Percentiles rank a stretch among this genome's conserved stretches.
Conservation (phyloP, 2,888 invertebrate genomes). For the Orchesellides sinensis region DNA sequence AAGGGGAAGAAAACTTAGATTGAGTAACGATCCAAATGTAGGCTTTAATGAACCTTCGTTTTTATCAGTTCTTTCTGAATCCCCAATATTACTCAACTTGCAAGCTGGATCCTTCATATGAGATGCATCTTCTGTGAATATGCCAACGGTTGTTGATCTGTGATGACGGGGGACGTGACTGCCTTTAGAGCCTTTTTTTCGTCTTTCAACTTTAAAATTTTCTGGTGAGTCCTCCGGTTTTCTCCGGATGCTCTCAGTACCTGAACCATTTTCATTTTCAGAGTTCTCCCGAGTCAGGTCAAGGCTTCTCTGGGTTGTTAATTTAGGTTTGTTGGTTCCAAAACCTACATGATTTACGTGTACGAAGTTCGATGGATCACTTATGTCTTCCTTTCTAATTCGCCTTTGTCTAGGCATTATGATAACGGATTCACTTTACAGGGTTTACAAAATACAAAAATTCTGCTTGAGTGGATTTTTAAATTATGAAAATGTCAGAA, state of each 20-base stretch:
- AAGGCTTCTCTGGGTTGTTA: slow-evolving; percentile 17
- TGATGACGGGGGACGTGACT: slow-evolving; percentile 54
- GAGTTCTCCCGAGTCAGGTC: slow-evolving; percentile 2
- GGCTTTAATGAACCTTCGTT: slow-evolving; percentile 14
- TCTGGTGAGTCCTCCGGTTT: not conserved
- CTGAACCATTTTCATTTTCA: not conserved
- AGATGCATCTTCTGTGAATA: slow-evolving; percentile 40
- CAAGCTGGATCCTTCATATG: not conserved
- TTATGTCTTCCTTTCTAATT: slow-evolving; percentile 67
- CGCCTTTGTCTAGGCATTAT: slow-evolving; percentile 23
- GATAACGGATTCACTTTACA: too few species aligned
- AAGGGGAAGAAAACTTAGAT: slow-evolving; percentile 61
- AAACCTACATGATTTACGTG: slow-evolving; percentile 67
- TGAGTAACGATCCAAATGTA: slow-evolving; percentile 64
- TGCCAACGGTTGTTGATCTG: slow-evolving; percentile 60
- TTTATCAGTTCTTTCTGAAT: not conserved
- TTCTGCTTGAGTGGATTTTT: too few species aligned
- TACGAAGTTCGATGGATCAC: slow-evolving; percentile 63
- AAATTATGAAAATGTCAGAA: too few species aligned
- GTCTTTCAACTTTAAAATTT: slow-evolving; percentile 32
- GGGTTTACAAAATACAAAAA: too few species aligned
- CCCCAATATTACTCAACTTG: not conserved
- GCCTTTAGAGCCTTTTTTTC: slow-evolving; percentile 10
- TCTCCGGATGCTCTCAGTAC: not conserved
- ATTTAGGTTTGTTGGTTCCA: slow-evolving; percentile 5